These are phyloP conservation scores for Sogatella furcifera DNA, from an alignment of 1,140 invertebrate genomes.

Conservation along the genomic window DNA sequence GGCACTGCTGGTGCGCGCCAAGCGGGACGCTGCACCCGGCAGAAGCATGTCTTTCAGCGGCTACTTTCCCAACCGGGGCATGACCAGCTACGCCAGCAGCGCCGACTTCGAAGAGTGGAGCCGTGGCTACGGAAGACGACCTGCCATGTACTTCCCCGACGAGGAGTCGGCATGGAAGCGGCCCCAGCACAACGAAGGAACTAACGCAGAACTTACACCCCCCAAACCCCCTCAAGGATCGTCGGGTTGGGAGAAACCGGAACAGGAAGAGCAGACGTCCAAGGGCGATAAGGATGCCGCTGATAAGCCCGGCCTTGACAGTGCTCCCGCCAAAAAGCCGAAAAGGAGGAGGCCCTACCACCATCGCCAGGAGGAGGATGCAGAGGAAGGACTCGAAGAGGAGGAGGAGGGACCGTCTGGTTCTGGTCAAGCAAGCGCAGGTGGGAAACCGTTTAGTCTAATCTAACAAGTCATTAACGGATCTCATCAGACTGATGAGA, in stretches of 20 bases:
- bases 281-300: background rate
- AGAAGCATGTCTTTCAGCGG: constrained; percentile 22
- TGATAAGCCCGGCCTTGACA: background rate
- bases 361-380: constrained; percentile 2
- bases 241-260: background rate
- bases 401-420: background rate
- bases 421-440: background rate
- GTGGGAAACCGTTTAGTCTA: background rate
- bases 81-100: constrained; percentile 19
- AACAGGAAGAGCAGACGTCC: background rate
- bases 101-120: constrained; percentile 7
- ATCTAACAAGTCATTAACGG: too few species aligned
- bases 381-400: background rate
- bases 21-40: background rate
- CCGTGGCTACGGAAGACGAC: background rate
- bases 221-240: background rate
- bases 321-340: background rate
- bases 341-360: background rate
- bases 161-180: too few species aligned
- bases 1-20: background rate
- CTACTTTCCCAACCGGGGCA: constrained; percentile 20
- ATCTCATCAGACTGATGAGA: too few species aligned
- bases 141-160: too few species aligned
- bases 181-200: too few species aligned
- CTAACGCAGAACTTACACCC: background rate